Conservation (phyloP, 2,888 invertebrate species). For the Smittia aterrima region DNA sequence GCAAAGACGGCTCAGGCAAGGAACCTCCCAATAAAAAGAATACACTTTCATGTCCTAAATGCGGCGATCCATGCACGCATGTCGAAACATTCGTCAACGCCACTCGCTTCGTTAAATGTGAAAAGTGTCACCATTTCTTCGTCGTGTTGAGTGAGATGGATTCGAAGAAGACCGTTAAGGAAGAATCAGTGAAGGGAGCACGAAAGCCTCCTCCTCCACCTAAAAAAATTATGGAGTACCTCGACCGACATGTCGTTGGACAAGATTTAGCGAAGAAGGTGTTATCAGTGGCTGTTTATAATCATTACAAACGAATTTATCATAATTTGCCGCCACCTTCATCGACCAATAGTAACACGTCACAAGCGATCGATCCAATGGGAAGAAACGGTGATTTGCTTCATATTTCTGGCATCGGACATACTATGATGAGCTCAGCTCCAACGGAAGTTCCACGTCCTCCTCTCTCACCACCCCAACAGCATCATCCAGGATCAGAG, state of each 20-base stretch:
- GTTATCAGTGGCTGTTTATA: conserved; percentile 95
- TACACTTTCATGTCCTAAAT: conserved; percentile 89
- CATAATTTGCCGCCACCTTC: conserved; percentile 73
- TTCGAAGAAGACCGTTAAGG: conserved; percentile 81
- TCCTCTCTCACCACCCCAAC: conserved; percentile 45
- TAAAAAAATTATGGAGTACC: conserved; percentile 94
- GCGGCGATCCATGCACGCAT: conserved; percentile 95
- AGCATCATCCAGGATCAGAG: conserved; percentile 64
- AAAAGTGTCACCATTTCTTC: conserved; percentile 97
- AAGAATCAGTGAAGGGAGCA: conserved; percentile 61
- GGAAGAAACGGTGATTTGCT: conserved; percentile 65
- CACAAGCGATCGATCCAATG: conserved; percentile 48
- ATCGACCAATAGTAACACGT: conserved; percentile 43
- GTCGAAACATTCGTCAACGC: conserved; percentile 97
- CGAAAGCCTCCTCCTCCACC: conserved; percentile 92
- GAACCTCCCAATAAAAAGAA: conserved; percentile 61
- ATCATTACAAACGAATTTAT: conserved; percentile 97
- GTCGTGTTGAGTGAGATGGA: conserved; percentile 92
- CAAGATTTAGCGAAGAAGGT: conserved; percentile 98
- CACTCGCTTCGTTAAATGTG: conserved; percentile 95
- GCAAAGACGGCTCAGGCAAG: conserved; percentile 59
- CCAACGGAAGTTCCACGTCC: conserved; percentile 51
- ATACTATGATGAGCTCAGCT: conserved; percentile 58
- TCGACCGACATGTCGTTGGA: conserved; percentile 95
- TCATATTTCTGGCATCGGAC: conserved; percentile 78